Evolutionary conservation across 2,113 vertebrate species (phyloP).

Genomic region (Laticauda colubrina): DNA sequence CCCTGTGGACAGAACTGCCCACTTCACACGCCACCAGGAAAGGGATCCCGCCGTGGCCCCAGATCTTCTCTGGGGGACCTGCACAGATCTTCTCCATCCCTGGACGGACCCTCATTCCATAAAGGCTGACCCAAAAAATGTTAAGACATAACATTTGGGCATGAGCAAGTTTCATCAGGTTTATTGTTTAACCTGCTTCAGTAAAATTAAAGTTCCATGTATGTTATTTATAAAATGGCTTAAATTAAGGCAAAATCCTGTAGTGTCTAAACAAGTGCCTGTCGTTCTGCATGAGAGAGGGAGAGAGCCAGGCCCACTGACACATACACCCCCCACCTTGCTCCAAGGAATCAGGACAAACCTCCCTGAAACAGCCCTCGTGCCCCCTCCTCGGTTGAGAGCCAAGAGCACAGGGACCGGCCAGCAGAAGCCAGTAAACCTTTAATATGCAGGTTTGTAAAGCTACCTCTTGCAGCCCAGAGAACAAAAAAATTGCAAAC

Average conservation of each 20-base stretch:
- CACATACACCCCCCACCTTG: not conserved
- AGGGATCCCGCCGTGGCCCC: not conserved
- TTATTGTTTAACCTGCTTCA: constrained; percentile 29
- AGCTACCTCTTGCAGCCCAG: constrained; percentile 3
- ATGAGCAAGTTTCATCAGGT: constrained; percentile 6
- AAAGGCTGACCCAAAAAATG: not conserved
- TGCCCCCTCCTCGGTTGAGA: not conserved
- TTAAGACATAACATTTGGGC: not conserved
- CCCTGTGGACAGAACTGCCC: not conserved
- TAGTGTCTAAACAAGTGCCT: constrained; percentile 42
- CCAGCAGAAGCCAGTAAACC: constrained; percentile 39
- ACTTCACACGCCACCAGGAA: not conserved
- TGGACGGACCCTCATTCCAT: not conserved
- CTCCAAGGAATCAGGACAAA: not conserved
- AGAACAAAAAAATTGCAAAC: not conserved
- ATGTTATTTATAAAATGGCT: constrained; percentile 49
- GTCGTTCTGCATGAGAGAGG: constrained; percentile 18
- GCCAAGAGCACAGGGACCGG: not conserved
- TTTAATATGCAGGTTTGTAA: not conserved
- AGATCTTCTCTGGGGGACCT: too few relatives aligned
- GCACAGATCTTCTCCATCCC: not conserved
- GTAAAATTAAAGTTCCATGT: constrained; percentile 32
- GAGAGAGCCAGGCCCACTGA: constrained; percentile 1
- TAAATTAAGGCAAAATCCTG: constrained; percentile 54
- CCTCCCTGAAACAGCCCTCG: not conserved